Conservation (phyloP, 1,140 invertebrate species). For the Trichonephila clavipes region DNA sequence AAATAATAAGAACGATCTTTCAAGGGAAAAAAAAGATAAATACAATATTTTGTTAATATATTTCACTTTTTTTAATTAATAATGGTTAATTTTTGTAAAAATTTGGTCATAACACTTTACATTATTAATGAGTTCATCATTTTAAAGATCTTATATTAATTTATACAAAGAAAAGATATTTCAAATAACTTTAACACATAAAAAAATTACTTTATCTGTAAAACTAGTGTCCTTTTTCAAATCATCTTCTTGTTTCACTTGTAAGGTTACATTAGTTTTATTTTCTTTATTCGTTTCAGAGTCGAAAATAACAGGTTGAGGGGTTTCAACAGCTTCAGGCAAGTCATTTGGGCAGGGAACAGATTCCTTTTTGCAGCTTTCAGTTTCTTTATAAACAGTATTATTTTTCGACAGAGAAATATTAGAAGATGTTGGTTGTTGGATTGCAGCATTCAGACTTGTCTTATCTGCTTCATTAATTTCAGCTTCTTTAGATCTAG, state of each 20-base stretch:
- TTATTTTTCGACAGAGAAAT: not conserved
- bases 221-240: not conserved
- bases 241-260: not conserved
- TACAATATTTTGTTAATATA: too few species aligned
- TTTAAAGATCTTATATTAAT: too few species aligned
- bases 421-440: not conserved
- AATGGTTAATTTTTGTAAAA: too few species aligned
- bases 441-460: not conserved
- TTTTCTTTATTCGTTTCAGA: not conserved
- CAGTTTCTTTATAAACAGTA: not conserved
- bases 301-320: not conserved
- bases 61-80: too few species aligned
- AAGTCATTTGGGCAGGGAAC: not conserved
- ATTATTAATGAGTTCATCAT: too few species aligned
- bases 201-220: not conserved
- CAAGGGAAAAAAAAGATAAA: too few species aligned
- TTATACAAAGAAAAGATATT: too few species aligned
- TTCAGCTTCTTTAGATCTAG: not conserved
- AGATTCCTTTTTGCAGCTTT: not conserved
- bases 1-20: too few species aligned
- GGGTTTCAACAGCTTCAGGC: not conserved
- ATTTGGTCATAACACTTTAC: too few species aligned
- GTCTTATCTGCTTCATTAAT: not conserved
- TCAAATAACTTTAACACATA: not conserved
- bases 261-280: not conserved